phyloP scores from a whole-genome alignment of 2,888 invertebrate species.

The Nebria salina region DNA sequence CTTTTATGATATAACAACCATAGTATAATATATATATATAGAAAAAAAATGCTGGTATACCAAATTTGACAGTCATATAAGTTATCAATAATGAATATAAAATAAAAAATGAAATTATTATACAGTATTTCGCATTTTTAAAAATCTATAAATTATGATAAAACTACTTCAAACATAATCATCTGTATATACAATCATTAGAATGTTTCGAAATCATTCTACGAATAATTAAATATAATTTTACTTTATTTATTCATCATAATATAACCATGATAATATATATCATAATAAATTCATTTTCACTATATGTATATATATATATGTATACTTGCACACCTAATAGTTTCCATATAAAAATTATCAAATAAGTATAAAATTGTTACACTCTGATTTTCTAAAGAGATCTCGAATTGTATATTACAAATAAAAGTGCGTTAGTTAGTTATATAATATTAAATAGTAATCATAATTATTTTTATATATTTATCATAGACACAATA shows the following conservation, averaged over 20 bases:
- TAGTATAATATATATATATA: slow-evolving; percentile 39
- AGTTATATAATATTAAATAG: slow-evolving; percentile 29
- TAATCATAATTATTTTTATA: slow-evolving; percentile 33
- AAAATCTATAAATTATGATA: slow-evolving; percentile 41
- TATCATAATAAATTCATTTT: slow-evolving; percentile 3
- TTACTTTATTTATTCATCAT: slow-evolving; percentile 8
- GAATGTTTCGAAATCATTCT: slow-evolving; percentile 34
- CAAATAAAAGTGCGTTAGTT: slow-evolving; percentile 40
- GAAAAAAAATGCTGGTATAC: slow-evolving; percentile 42
- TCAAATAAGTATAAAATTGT: slow-evolving; percentile 47
- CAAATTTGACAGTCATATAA: slow-evolving; percentile 42
- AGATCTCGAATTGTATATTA: slow-evolving; percentile 43
- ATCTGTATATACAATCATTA: slow-evolving; percentile 39
- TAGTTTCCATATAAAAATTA: slow-evolving; percentile 43
- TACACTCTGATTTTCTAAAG: slow-evolving; percentile 33
- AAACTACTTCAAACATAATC: slow-evolving; percentile 41
- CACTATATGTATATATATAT: neutral
- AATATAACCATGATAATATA: slow-evolving; percentile 8
- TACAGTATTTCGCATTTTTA: slow-evolving; percentile 31
- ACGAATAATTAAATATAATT: slow-evolving; percentile 15
- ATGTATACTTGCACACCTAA: slow-evolving; percentile 25
- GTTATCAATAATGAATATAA: slow-evolving; percentile 30
- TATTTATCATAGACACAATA: slow-evolving; percentile 36
- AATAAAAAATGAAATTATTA: slow-evolving; percentile 30
- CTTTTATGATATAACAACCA: slow-evolving; percentile 45